Evolutionary conservation across 2,888 invertebrate species (phyloP), one percentile per base, ranked within the genome.

Genomic region (Habrosyne pyritoides): DNA sequence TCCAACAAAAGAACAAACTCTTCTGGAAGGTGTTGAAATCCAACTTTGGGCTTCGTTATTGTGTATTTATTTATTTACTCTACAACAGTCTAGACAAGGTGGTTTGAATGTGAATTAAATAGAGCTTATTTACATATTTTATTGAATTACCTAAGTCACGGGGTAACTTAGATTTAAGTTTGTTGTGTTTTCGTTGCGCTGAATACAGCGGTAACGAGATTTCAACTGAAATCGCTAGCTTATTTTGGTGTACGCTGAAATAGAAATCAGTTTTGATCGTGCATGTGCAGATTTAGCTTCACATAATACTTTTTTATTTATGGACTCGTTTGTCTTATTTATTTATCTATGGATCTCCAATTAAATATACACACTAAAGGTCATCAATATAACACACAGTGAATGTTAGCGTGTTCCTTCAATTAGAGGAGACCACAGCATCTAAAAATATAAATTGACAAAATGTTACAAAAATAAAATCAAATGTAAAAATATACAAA

Each of bases 71-170:
- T 28, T 26, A 56, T 49, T 53, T 53, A 46, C 50, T 51, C 47
- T 48, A 46, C 30, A 14, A 33, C 22, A 30, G 52, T 57, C 49
- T 54, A 56, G 54, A 54, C 56, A 8, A 6, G 54, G 54, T 54
- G n/a, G 36, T 21, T 30, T 24, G 33, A 53, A 56, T 10, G 53
- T 53, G 28, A 42, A 48, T 22, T 12, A 10, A 21, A 24, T 24
- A 10, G 1, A 12, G 30, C 12, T 30, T 30, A 36, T 14, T 36
- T 36, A 36, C 6, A 8, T 18, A 42, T 18, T 18, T 42, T 18
- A 42, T 36, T 36, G 36, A 36, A 36, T 36, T 14, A 36, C 1
- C 36, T 36, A 14, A 18, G 8, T 42, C 42, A 42, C 42, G 7
- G 12, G 42, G 18, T 14, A 24, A 22, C 24, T 24, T 22, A n/a